Percentiles rank a stretch among this genome's conserved stretches.
phyloP scores from a whole-genome alignment of 2,113 vertebrate species.

The Strix uralensis region DNA sequence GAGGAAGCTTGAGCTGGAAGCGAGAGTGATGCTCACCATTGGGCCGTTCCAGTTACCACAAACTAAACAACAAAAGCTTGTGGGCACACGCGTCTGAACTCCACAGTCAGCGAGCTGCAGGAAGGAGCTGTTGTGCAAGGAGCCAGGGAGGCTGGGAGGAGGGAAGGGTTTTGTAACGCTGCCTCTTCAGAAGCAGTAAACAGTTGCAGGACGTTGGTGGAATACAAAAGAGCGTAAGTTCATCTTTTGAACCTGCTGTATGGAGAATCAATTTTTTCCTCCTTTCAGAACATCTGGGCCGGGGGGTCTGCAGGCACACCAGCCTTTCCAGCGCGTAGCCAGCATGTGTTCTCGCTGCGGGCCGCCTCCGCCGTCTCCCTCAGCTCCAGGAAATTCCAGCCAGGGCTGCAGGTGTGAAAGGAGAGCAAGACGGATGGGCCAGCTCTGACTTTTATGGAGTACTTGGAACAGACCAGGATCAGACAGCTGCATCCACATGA shows the following conservation, averaged over 20 bases:
- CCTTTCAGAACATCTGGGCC: neutral
- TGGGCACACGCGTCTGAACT: rapidly evolving
- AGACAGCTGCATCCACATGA: conserved; percentile 78
- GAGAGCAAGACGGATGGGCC: conserved; percentile 62
- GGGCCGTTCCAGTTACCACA: rapidly evolving
- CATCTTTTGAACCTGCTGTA: conserved; percentile 5
- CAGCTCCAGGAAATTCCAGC: conserved; percentile 45
- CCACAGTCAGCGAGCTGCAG: rapidly evolving
- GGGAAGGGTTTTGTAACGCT: neutral
- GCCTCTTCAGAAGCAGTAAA: neutral
- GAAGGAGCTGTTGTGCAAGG: neutral
- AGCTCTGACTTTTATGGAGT: conserved; percentile 62
- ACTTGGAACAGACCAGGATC: conserved; percentile 44
- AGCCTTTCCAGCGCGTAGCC: neutral
- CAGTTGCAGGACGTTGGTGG: neutral
- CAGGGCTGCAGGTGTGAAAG: conserved; percentile 64
- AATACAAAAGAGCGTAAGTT: neutral
- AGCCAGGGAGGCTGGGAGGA: neutral
- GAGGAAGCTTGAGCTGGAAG: neutral
- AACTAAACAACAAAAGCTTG: neutral
- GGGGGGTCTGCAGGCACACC: neutral
- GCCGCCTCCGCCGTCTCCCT: neutral
- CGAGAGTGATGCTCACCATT: neutral
- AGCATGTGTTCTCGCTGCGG: neutral
- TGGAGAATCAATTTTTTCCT: neutral